phyloP scores from a whole-genome alignment of 1,140 invertebrate species.

The Euborellia annulipes region DNA sequence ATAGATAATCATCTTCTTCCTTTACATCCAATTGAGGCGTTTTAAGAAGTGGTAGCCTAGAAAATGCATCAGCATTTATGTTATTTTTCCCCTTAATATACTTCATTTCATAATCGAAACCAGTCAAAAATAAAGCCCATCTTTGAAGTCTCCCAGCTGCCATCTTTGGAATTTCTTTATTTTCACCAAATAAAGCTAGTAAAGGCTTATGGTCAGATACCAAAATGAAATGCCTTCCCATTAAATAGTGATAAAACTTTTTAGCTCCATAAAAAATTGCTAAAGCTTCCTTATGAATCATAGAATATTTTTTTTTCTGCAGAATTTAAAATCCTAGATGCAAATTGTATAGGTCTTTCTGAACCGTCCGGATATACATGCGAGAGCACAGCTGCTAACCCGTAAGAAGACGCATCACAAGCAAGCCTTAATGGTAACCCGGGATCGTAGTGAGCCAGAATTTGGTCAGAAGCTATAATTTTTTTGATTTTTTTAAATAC shows the following conservation, averaged over 20 bases:
- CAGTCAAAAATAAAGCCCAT: constrained; percentile 22
- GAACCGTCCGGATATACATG: constrained; percentile 16
- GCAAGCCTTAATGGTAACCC: constrained; percentile 31
- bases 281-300: constrained; percentile 35
- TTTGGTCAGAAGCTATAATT: constrained; percentile 12
- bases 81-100: constrained; percentile 18
- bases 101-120: constrained; percentile 24
- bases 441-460: constrained; percentile 25
- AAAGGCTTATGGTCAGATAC: constrained; percentile 34
- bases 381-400: constrained; percentile 13
- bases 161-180: constrained; percentile 21
- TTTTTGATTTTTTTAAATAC: constrained; percentile 18
- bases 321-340: constrained; percentile 25
- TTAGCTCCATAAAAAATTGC: constrained; percentile 32
- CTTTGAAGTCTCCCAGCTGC: constrained; percentile 21
- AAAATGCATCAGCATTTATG: constrained; percentile 20
- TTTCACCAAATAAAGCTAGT: constrained; percentile 25
- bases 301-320: constrained; percentile 30
- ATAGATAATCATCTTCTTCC: constrained; percentile 6
- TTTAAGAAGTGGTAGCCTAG: constrained; percentile 13
- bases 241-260: constrained; percentile 35
- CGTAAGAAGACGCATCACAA: constrained; percentile 22
- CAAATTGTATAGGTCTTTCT: constrained; percentile 28
- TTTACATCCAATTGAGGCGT: neutral
- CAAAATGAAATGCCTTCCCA: constrained; percentile 30